Base-by-base conservation (phyloP, 1,140 invertebrate genomes). In the Ostrea denselamellosa region DNA sequence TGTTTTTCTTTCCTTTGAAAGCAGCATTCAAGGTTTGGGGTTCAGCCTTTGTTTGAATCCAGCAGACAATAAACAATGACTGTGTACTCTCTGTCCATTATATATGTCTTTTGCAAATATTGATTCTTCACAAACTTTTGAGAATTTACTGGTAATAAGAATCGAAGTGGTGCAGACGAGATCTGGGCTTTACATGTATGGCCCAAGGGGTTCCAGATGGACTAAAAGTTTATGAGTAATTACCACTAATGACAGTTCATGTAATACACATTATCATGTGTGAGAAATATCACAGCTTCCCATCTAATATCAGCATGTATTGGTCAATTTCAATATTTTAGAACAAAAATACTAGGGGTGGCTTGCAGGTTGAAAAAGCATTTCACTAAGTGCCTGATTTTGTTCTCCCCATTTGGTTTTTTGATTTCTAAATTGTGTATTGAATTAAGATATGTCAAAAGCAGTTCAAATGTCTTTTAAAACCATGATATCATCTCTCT, bases 381-480 rank as follows among this genome's bases (percentile, higher is more conserved):
- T 62, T 62, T 62, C n/a, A 62, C 56, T 7, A 62, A n/a, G n/a
- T 19, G 14, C n/a, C 17, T n/a, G n/a, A 19, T 62, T 62, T 19
- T 19, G 28, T 77, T 77, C 25, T 22, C 22, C 65, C 25, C 68
- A 77, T 28, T 77, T 77, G 68, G 25, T 77, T 77, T 77, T 77
- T 77, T 77, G 68, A 77, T 25, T 77, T 77, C 14, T 77, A 77
- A 77, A 77, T 77, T 9, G 68, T 34, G 68, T 77, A 77, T 77
- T 77, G 68, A 77, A 77, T 77, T 77, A 77, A 77, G 68, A 77
- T 77, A 77, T 77, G 68, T 77, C 68, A 77, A 77, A 62, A 77
- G 68, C 68, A 2, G 68, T 77, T 77, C 68, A 77, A 77, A 77
- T 77, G 68, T 28, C 68, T 77, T 77, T 77, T 77, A 62, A 77